phyloP scores from a whole-genome alignment of 2,113 vertebrate species.

The Sinosuthora webbiana region DNA sequence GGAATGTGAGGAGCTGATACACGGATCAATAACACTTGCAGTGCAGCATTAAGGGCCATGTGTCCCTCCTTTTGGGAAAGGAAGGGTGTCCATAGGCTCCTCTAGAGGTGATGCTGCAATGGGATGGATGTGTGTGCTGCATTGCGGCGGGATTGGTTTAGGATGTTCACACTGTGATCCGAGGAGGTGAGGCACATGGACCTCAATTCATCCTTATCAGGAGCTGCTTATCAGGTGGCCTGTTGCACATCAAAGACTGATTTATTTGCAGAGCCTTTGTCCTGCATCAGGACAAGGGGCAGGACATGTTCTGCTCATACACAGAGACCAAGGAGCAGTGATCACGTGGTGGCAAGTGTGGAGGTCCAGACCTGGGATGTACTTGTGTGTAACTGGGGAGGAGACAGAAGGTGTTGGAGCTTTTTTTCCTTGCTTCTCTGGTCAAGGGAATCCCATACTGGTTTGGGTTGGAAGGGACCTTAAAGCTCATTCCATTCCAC shows the following conservation, averaged over 20 bases:
- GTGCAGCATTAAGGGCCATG: neutral
- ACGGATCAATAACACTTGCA: neutral
- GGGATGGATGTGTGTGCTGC: neutral
- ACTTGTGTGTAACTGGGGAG: neutral
- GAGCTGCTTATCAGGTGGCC: neutral
- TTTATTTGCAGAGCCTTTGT: neutral
- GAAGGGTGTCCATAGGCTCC: neutral
- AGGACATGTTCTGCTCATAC: neutral
- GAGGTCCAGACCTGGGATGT: neutral
- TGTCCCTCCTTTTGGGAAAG: neutral
- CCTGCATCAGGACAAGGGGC: rapidly evolving
- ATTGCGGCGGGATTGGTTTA: neutral
- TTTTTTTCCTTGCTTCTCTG: neutral
- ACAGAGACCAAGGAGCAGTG: neutral
- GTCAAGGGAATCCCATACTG: neutral
- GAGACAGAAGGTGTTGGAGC: neutral
- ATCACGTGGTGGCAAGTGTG: neutral
- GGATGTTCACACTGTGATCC: rapidly evolving
- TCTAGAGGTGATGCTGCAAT: neutral
- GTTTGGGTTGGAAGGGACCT: neutral
- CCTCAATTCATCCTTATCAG: neutral
- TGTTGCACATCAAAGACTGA: neutral
- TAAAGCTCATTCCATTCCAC: neutral
- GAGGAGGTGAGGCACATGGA: neutral
- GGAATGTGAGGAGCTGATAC: neutral